phyloP scores from a whole-genome alignment of 2,888 invertebrate species.

The Epinotia bilunana region DNA sequence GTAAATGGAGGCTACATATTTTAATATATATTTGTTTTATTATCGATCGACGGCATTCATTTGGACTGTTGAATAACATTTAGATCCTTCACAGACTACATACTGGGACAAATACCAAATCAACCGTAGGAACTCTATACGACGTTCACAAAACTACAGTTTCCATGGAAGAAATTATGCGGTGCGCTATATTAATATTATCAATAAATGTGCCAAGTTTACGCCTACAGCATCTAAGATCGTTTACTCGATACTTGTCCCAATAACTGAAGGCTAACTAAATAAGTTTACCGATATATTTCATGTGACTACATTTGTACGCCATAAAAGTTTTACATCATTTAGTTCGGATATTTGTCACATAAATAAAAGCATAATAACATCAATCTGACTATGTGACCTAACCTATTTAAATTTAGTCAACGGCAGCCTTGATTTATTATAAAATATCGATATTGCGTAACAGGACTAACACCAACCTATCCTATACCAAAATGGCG shows the following conservation, averaged over 20 bases:
- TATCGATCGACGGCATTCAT: constrained; percentile 52
- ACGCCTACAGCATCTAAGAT: constrained; percentile 26
- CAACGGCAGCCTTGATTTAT: constrained; percentile 69
- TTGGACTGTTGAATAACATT: constrained; percentile 48
- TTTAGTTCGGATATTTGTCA: constrained; percentile 34
- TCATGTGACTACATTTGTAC: constrained; percentile 41
- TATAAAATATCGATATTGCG: constrained; percentile 55
- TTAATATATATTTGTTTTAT: constrained; percentile 42
- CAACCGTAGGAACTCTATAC: constrained; percentile 39
- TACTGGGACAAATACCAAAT: constrained; percentile 25
- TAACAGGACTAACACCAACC: constrained; percentile 57
- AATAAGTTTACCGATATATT: constrained; percentile 24
- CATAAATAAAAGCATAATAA: constrained; percentile 43
- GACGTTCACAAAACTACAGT: constrained; percentile 24
- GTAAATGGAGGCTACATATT: constrained; percentile 46
- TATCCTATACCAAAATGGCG: constrained; percentile 50
- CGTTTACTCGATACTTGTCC: constrained; percentile 23
- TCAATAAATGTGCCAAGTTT: constrained; percentile 34
- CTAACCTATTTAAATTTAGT: constrained; percentile 57
- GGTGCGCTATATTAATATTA: constrained; percentile 33
- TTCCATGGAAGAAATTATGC: constrained; percentile 25
- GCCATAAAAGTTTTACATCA: constrained; percentile 32
- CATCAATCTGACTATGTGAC: constrained; percentile 47
- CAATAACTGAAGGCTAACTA: constrained; percentile 19
- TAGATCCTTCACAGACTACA: constrained; percentile 22